Evolutionary conservation across 2,113 vertebrate genomes (phyloP), one percentile per base, ranked within the genome.

Genomic region (Platichthys flesus): DNA sequence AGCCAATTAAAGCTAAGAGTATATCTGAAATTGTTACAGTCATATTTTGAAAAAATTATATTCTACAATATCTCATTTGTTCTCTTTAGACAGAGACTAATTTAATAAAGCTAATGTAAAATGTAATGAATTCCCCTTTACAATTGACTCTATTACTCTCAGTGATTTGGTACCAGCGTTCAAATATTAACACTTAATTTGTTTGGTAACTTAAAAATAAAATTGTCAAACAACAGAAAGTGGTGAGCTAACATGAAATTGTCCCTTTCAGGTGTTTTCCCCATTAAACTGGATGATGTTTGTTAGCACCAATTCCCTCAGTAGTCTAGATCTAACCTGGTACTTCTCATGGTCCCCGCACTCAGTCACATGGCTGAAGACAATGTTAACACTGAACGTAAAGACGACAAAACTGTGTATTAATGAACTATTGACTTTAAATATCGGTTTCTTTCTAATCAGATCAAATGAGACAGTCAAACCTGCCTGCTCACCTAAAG

Each of bases 231-330:
- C n/a, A 71, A 60, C 31, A 67, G 59, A 16, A 66, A 61, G 15
- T 60, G 13, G 40, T 3, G 6, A 78, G 67, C 63, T 55, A 26
- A 68, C 62, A 59, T 15, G 23, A 90, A 81, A 55, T 37, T 61
- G 42, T 47, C 51, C 24, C 3, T 65, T 23, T 18, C 15, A 12
- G 24, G 15, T 65, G 16, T 42, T 37, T 23, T 31, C 31, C 31
- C 31, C 6, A 31, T 31, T 31, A 31, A 31, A 7, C 5, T 4
- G 5, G 47, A 56, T 69, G 21, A 78, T 51, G n/a, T 58, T 82
- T 81, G 47, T 26, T 58, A 54, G 49, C 42, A 68, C 54, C 35
- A 21, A 63, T 76, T 74, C 31, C 37, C n/a, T 31, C 31, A 31
- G 31, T 31, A 60, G 31, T 75, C 37, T 23, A 54, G 35, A 71